Evolutionary conservation across 2,888 invertebrate genomes (phyloP).

Genomic region (Augiades crinisus): DNA sequence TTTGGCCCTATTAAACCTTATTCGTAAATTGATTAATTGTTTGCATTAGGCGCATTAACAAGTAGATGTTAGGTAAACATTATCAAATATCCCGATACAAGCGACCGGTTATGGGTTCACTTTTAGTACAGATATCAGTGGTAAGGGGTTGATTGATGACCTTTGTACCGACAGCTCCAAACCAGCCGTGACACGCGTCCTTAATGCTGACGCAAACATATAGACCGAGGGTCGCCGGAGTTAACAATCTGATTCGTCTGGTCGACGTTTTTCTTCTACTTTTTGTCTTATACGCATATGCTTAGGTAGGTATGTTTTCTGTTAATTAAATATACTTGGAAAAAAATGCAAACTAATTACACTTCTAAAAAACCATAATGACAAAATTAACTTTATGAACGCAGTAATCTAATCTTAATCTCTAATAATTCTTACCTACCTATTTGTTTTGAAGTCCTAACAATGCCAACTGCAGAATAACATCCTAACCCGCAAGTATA

Average conservation of each 20-base stretch:
- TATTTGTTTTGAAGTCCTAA: too few relatives aligned
- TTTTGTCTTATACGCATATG: background rate
- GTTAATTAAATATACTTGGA: background rate
- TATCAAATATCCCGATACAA: background rate
- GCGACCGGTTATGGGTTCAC: background rate
- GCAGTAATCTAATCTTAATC: too few relatives aligned
- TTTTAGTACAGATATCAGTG: slow-evolving; percentile 29
- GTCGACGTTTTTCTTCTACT: slow-evolving; percentile 4
- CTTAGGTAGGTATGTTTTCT: too few relatives aligned
- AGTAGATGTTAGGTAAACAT: background rate
- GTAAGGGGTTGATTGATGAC: slow-evolving; percentile 70
- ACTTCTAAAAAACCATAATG: too few relatives aligned
- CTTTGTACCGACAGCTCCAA: slow-evolving; percentile 53
- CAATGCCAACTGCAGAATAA: too few relatives aligned
- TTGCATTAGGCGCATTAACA: too few relatives aligned
- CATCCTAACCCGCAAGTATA: too few relatives aligned
- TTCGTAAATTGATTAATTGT: too few relatives aligned
- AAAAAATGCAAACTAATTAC: too few relatives aligned
- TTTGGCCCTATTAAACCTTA: too few relatives aligned
- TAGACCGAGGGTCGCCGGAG: slow-evolving; percentile 37
- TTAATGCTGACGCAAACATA: slow-evolving; percentile 53
- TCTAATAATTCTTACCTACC: too few relatives aligned
- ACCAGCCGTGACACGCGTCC: slow-evolving; percentile 57
- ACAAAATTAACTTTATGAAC: too few relatives aligned
- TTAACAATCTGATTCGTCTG: slow-evolving; percentile 36